Percentiles rank a stretch among this genome's conserved stretches.
Conservation (phyloP, 2,797 vertebrate genomes). For the Anomalospiza imberbis region DNA sequence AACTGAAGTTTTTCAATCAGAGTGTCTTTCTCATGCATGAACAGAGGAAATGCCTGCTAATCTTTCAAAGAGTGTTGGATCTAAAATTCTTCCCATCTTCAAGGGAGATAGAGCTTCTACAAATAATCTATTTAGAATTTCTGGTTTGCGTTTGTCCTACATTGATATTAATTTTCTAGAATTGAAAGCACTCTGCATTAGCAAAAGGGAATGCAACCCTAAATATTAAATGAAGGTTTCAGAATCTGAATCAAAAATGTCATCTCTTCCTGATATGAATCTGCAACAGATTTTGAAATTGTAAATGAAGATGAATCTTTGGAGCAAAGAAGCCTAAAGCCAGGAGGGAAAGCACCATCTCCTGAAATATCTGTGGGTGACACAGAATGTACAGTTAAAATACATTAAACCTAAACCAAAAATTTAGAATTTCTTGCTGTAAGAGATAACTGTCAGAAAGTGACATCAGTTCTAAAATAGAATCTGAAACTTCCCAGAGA, state of each 20-base stretch:
- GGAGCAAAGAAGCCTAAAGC: neutral
- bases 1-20: neutral
- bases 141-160: neutral
- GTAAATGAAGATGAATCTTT: neutral
- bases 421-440: conserved; percentile 24
- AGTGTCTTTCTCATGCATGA: neutral
- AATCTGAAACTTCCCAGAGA: neutral
- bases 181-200: neutral
- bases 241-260: neutral
- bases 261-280: neutral
- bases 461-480: neutral
- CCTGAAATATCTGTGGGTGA: neutral
- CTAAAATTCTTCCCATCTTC: neutral
- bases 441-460: neutral
- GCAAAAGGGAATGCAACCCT: neutral
- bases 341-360: neutral
- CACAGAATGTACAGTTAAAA: conserved; percentile 6
- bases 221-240: neutral
- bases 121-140: neutral
- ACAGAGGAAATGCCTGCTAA: neutral
- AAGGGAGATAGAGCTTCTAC: neutral
- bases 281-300: neutral
- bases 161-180: neutral
- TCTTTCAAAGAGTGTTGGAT: neutral
- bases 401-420: conserved; percentile 56